Conservation (phyloP, 2,888 invertebrate species). For the Artemia sinica region DNA sequence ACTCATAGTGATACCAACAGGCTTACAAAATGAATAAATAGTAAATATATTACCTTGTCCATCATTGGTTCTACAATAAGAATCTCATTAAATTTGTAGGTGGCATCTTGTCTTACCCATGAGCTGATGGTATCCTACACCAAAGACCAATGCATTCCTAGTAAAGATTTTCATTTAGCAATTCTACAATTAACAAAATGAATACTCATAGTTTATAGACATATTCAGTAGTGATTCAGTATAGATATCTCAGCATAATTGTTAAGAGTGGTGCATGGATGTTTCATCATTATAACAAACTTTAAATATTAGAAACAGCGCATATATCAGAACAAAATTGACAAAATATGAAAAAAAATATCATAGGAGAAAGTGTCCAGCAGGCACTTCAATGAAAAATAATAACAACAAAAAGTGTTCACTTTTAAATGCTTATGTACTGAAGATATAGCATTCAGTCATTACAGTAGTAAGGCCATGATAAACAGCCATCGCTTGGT, state of each 20-base stretch:
- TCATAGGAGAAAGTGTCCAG: too few relatives aligned
- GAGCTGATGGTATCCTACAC: constrained; percentile 88
- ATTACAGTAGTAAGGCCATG: too few relatives aligned
- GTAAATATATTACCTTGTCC: constrained; percentile 48
- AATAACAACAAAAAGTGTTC: too few relatives aligned
- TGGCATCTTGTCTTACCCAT: constrained; percentile 97
- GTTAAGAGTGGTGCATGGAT: constrained; percentile 14
- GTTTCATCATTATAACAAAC: constrained; percentile 7
- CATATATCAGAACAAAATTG: too few relatives aligned
- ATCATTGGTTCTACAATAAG: constrained; percentile 77
- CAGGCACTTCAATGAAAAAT: too few relatives aligned
- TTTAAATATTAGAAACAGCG: too few relatives aligned
- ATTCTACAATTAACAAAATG: background rate
- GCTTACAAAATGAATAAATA: background rate
- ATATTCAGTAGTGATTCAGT: constrained; percentile 14
- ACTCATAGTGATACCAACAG: too few relatives aligned
- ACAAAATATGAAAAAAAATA: too few relatives aligned
- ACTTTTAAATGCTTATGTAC: too few relatives aligned
- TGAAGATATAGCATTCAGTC: too few relatives aligned
- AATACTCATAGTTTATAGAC: background rate
- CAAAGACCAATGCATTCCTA: constrained; percentile 94
- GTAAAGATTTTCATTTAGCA: constrained; percentile 28
- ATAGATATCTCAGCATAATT: constrained; percentile 14
- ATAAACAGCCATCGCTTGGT: too few relatives aligned
- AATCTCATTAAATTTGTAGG: constrained; percentile 95